Conservation (phyloP, 2,888 invertebrate genomes). For the Geotrupes spiniger region DNA sequence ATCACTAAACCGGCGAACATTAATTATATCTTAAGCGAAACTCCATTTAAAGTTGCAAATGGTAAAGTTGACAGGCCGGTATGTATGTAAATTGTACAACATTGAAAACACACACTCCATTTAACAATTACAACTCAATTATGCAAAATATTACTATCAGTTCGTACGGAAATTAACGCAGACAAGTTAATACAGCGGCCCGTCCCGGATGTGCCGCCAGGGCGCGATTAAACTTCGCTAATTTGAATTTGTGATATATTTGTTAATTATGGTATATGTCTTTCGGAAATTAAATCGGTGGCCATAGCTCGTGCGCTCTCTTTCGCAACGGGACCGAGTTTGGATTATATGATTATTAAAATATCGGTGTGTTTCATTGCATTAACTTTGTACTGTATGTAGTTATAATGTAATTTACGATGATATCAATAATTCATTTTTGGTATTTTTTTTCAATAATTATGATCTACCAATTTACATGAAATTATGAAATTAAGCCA, state of each 20-base stretch:
- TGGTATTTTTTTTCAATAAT: too few species aligned
- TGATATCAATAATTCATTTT: too few species aligned
- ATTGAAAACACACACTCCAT: slow-evolving; percentile 49
- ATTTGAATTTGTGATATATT: slow-evolving; percentile 50
- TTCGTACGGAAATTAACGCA: slow-evolving; percentile 51
- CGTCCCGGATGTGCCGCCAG: slow-evolving; percentile 34
- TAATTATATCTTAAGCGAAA: slow-evolving; percentile 38
- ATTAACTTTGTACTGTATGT: too few species aligned
- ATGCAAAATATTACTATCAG: slow-evolving; percentile 49
- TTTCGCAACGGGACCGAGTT: too few species aligned
- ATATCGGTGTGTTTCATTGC: too few species aligned
- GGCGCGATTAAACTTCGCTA: slow-evolving; percentile 41
- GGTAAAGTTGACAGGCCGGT: slow-evolving; percentile 38
- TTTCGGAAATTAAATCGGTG: slow-evolving; percentile 32
- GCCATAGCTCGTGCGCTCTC: too few species aligned
- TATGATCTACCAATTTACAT: too few species aligned
- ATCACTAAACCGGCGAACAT: too few species aligned
- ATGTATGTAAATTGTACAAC: slow-evolving; percentile 48
- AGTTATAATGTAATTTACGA: too few species aligned
- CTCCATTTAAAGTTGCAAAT: slow-evolving; percentile 38
- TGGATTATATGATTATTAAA: too few species aligned
- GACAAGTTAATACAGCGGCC: slow-evolving; percentile 47
- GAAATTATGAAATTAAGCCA: too few species aligned
- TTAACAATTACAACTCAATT: slow-evolving; percentile 52
- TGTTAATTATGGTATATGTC: slow-evolving; percentile 32